phyloP scores from a whole-genome alignment of 2,113 vertebrate species.

The Petrocephalus zakoni region DNA sequence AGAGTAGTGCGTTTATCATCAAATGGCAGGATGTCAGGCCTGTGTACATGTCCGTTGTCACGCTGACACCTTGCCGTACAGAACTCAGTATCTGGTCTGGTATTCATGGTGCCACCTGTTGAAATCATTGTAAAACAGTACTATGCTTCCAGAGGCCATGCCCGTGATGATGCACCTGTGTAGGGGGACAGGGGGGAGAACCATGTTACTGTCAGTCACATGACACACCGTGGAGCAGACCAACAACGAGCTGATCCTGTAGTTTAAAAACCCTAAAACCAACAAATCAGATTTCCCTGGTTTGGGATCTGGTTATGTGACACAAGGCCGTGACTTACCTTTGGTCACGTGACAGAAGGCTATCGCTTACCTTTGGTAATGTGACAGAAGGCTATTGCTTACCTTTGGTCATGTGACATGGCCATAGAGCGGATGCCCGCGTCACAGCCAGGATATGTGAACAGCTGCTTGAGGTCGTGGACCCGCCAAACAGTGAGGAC shows the following conservation, averaged over 20 bases:
- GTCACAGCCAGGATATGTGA: slow-evolving; percentile 90
- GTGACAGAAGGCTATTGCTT: slow-evolving; percentile 58
- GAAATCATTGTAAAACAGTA: slow-evolving; percentile 98
- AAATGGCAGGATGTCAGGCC: slow-evolving; percentile 32
- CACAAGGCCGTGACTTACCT: slow-evolving; percentile 61
- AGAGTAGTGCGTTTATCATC: slow-evolving; percentile 40
- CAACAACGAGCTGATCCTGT: neutral
- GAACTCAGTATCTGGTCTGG: slow-evolving; percentile 85
- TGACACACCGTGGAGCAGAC: neutral
- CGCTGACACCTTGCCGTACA: neutral
- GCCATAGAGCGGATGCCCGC: slow-evolving; percentile 95
- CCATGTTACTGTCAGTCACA: neutral
- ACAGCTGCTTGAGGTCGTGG: slow-evolving; percentile 81
- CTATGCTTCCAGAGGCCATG: slow-evolving; percentile 96
- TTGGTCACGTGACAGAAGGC: slow-evolving; percentile 82
- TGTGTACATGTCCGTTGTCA: neutral
- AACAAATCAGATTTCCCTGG: neutral
- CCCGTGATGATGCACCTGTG: slow-evolving; percentile 90
- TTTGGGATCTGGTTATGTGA: neutral
- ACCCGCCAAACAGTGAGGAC: slow-evolving; percentile 85
- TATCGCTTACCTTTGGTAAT: slow-evolving; percentile 84
- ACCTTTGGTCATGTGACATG: slow-evolving; percentile 95
- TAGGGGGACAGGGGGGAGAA: slow-evolving; percentile 7
- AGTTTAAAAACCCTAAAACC: neutral
- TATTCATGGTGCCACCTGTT: slow-evolving; percentile 97